Percentiles rank a stretch among this genome's conserved stretches.
phyloP scores from a whole-genome alignment of 2,113 vertebrate species.

The Peromyscus maniculatus region DNA sequence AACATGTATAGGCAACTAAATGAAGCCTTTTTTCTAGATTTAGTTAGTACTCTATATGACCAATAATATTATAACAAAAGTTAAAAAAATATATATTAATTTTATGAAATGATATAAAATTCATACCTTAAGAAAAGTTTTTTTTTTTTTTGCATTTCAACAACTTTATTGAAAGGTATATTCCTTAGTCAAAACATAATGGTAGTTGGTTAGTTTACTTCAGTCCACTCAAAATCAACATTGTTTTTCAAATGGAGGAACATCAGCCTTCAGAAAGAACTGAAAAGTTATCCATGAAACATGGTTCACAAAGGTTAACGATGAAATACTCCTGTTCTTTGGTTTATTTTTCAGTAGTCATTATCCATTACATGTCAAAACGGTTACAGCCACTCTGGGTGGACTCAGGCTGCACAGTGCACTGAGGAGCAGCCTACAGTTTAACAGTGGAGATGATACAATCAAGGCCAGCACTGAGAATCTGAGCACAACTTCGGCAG shows the following conservation, averaged over 20 bases:
- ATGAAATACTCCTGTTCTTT: slow-evolving; percentile 61
- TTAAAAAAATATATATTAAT: too few relatives aligned
- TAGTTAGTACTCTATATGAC: too few relatives aligned
- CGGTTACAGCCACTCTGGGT: not conserved
- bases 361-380: slow-evolving; percentile 52
- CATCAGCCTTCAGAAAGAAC: slow-evolving; percentile 61
- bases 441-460: not conserved
- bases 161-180: slow-evolving; percentile 96
- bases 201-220: slow-evolving; percentile 61
- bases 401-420: not conserved
- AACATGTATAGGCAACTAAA: too few relatives aligned
- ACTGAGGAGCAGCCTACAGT: too few relatives aligned
- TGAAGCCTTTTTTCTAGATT: too few relatives aligned
- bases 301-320: slow-evolving; percentile 55
- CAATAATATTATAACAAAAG: too few relatives aligned
- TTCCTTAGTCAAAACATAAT: slow-evolving; percentile 74
- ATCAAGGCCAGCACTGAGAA: not conserved
- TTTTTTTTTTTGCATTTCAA: slow-evolving; percentile 91
- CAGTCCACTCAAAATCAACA: slow-evolving; percentile 67
- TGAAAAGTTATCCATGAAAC: slow-evolving; percentile 50
- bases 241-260: slow-evolving; percentile 50
- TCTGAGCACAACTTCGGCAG: not conserved
- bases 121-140: too few relatives aligned
- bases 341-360: slow-evolving; percentile 56
- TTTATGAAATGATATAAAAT: too few relatives aligned